Percentiles rank a stretch among this genome's conserved stretches.
Evolutionary conservation across 2,113 vertebrate species (phyloP).

Genomic region (Chrysochloris asiatica): DNA sequence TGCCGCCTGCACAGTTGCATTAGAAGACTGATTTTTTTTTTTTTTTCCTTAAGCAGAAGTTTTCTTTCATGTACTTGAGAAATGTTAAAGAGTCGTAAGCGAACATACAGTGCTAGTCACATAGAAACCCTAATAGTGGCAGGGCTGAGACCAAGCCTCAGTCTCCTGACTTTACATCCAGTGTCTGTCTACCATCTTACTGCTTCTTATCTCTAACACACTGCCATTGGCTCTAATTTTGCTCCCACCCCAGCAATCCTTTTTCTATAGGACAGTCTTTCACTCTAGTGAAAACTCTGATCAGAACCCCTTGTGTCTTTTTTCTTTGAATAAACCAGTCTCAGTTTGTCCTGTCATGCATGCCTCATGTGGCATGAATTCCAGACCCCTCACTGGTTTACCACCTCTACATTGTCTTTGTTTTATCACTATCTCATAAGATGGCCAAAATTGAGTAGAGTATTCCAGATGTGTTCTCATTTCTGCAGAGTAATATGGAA

Average conservation of each 20-base stretch:
- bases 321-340: neutral
- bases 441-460: neutral
- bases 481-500: neutral
- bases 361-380: neutral
- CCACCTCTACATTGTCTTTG: neutral
- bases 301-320: neutral
- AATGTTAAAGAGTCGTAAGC: neutral
- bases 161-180: neutral
- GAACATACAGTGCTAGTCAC: neutral
- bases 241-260: no score
- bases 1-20: neutral
- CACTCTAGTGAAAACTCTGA: neutral
- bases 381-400: neutral
- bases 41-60: neutral
- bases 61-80: neutral
- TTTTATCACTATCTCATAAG: neutral
- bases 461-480: neutral
- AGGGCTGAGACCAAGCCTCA: neutral
- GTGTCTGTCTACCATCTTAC: rapidly evolving
- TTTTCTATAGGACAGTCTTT: neutral
- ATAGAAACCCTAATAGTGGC: neutral
- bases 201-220: neutral
- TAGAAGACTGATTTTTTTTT: neutral
- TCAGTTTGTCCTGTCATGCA: no score
- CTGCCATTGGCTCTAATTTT: neutral